Base-by-base conservation (phyloP, 2,888 invertebrate species). In the Myopa tessellatipennis region DNA sequence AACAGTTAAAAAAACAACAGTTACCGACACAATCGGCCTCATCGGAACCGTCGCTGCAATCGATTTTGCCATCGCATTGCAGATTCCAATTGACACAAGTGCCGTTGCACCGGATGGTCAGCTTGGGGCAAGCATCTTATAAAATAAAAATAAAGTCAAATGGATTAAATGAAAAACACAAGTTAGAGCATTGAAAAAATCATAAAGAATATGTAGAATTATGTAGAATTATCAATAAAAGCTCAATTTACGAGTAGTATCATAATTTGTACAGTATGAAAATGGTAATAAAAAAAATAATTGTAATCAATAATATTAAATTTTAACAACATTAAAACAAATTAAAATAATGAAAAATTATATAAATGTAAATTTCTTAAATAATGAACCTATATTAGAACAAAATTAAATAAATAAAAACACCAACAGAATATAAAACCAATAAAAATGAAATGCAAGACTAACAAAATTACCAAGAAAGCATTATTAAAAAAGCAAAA, bases 11-110 rank as follows among this genome's bases (percentile, higher is more conserved):
- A 50, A 16, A 63, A 50, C 34, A 63, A 74, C 40, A 69, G 40
- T 86, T 88, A 87, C 87, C 87, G 83, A 82, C 82, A 83, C 89
- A 89, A 82, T 85, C 81, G 76, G 79, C 82, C 82, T 89, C 89
- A 83, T 94, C 94, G 80, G 91, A 91, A 72, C 86, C 87, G 84
- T 93, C 93, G 8, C 81, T 40, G 83, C 93, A 93, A 84, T 93
- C 92, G 3, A 83, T 76, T 65, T 90, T 87, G 40, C 90, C 90
- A 87, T 94, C 92, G 87, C 94, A 94, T 14, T 86, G 85, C 36
- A 88, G 86, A 40, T 83, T 83, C 78, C 82, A 84, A 76, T 88
- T 85, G 78, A 92, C 88, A 84, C 92, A 92, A 79, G 90, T 90
- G 50, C 90, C 90, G 82, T 90, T 85, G 82, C 90, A 79, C 84